Conservation (phyloP, 2,113 vertebrate genomes). For the Butorides virescens region DNA sequence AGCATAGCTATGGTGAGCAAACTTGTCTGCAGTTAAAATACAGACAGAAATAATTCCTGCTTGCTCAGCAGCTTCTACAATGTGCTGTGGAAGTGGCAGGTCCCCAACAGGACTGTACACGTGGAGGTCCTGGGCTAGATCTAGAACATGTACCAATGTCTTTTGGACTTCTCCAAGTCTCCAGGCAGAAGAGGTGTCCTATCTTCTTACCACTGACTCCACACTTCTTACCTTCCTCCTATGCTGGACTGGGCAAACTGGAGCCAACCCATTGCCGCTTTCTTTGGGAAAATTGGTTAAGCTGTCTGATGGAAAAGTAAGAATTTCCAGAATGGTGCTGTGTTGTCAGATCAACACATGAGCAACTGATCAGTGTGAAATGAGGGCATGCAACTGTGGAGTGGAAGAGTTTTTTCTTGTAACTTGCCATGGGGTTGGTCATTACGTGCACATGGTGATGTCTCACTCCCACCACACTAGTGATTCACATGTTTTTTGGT, state of each 20-base stretch:
- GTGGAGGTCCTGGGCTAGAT: neutral
- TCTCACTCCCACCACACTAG: neutral
- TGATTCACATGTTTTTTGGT: neutral
- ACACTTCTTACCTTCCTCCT: neutral
- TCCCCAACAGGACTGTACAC: neutral
- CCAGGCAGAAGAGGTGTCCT: neutral
- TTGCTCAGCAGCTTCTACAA: neutral
- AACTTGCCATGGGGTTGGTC: neutral
- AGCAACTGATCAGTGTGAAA: neutral
- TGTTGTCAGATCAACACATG: neutral
- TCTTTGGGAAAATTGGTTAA: neutral
- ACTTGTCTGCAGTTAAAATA: neutral
- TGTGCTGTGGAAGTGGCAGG: neutral
- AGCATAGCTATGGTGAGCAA: neutral
- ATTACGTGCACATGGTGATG: rapidly evolving
- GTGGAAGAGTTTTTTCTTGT: neutral
- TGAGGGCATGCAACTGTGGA: neutral
- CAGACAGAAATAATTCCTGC: neutral
- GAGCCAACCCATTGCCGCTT: neutral
- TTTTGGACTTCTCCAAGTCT: neutral
- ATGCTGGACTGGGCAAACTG: neutral
- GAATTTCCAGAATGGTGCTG: neutral
- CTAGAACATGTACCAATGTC: neutral
- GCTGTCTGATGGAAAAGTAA: neutral
- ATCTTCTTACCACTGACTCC: neutral